Conservation (phyloP, 2,888 invertebrate species). For the Chymomyza procnemis region DNA sequence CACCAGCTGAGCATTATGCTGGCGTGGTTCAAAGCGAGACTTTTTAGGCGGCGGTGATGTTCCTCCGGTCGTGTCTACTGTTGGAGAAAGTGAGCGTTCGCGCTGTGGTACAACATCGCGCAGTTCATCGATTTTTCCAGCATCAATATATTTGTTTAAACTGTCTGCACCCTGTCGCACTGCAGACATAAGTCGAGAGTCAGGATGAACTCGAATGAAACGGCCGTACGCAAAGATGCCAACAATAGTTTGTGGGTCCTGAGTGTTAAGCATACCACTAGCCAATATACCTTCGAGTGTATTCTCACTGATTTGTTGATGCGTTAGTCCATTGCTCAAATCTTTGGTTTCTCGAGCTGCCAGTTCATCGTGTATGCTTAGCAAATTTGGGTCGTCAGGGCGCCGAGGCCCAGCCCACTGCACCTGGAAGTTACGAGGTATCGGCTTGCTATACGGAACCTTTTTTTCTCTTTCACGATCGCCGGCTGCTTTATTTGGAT, state of each 20-base stretch:
- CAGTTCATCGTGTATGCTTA: constrained; percentile 61
- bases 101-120: constrained; percentile 88
- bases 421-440: constrained; percentile 97
- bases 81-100: constrained; percentile 77
- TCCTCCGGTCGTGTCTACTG: constrained; percentile 62
- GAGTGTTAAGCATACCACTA: constrained; percentile 86
- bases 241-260: constrained; percentile 88
- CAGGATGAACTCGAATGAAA: constrained; percentile 87
- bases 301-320: constrained; percentile 84
- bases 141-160: constrained; percentile 87
- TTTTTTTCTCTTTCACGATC: constrained; percentile 88
- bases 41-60: constrained; percentile 74
- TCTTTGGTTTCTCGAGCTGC: constrained; percentile 81
- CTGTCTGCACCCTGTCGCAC: constrained; percentile 88
- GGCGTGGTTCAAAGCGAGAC: constrained; percentile 75
- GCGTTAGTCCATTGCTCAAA: constrained; percentile 80
- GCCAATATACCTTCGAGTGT: constrained; percentile 82
- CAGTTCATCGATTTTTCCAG: constrained; percentile 89
- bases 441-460: constrained; percentile 96
- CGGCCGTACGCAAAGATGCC: constrained; percentile 91
- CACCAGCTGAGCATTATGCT: constrained; percentile 77
- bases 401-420: constrained; percentile 92
- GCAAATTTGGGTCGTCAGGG: constrained; percentile 79
- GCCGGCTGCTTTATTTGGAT: constrained; percentile 81
- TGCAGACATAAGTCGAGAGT: constrained; percentile 86